A percentile compares a stretch with the other conserved stretches of the same genome.
Evolutionary conservation across 2,113 vertebrate species (phyloP).

Genomic region (Carollia perspicillata): DNA sequence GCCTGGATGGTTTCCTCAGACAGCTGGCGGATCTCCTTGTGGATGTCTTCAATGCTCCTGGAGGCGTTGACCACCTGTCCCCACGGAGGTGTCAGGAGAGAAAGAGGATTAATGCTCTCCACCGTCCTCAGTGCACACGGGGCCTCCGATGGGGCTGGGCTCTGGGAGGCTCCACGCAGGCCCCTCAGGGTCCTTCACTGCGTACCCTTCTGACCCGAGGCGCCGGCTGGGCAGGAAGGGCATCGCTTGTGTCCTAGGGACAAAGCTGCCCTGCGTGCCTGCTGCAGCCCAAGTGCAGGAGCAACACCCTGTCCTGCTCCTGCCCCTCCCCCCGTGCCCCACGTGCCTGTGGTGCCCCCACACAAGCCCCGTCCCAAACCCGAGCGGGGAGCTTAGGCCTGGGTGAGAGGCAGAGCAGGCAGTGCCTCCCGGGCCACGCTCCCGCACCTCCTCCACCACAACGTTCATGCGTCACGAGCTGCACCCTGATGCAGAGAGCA

Average conservation of each 20-base stretch:
- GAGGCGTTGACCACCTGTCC: conserved; percentile 89
- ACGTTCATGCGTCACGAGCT: background rate
- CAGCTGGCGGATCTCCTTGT: conserved; percentile 83
- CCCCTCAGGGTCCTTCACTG: background rate
- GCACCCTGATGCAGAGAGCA: background rate
- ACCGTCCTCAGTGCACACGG: rapidly evolving
- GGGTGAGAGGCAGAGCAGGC: no score
- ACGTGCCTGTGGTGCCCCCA: no score
- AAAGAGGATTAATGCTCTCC: background rate
- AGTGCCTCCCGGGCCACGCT: background rate
- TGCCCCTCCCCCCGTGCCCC: background rate
- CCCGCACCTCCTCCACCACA: rapidly evolving
- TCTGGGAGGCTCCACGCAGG: rapidly evolving
- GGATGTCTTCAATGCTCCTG: conserved; percentile 87
- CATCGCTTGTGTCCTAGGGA: background rate
- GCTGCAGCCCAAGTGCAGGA: background rate
- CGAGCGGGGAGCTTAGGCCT: rapidly evolving
- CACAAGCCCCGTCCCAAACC: background rate
- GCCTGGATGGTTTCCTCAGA: conserved; percentile 80
- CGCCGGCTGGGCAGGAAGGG: rapidly evolving
- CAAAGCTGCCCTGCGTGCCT: rapidly evolving
- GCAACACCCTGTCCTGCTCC: background rate
- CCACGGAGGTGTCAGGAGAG: rapidly evolving
- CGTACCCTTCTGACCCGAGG: background rate
- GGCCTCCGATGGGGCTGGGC: rapidly evolving